These are phyloP conservation scores for Drosophila orena DNA, from an alignment of 1,140 invertebrate species.

Conservation along the genomic window DNA sequence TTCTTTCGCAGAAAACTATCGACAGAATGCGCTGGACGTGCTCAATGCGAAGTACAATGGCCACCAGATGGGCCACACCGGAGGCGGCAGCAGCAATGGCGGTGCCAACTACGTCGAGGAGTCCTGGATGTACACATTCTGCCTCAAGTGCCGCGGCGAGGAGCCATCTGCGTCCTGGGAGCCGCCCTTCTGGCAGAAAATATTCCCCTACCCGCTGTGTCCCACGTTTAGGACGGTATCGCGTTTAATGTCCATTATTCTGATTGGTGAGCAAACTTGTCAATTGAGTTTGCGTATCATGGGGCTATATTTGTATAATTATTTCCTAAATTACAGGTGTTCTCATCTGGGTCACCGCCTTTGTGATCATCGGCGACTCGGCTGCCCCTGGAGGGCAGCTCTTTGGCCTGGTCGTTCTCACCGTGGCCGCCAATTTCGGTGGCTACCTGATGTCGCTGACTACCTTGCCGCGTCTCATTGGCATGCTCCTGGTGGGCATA, in stretches of 20 bases:
- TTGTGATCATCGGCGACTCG: conserved; percentile 89
- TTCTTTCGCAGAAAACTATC: conserved; percentile 51
- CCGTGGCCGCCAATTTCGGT: conserved; percentile 91
- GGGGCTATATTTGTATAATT: not conserved
- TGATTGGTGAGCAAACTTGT: conserved; percentile 86
- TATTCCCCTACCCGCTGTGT: conserved; percentile 92
- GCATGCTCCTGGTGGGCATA: conserved; percentile 93
- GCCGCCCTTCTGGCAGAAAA: conserved; percentile 89
- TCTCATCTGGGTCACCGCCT: conserved; percentile 91
- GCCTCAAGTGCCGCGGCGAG: conserved; percentile 80
- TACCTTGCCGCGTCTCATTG: conserved; percentile 93
- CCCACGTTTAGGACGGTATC: conserved; percentile 92
- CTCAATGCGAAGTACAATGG: conserved; percentile 71
- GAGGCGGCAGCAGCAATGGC: conserved; percentile 36
- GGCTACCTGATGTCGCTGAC: conserved; percentile 91
- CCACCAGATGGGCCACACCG: conserved; percentile 43
- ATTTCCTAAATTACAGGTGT: conserved; percentile 85
- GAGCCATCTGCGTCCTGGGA: conserved; percentile 91
- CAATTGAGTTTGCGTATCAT: no score
- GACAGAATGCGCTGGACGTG: conserved; percentile 65
- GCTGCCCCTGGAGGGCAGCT: conserved; percentile 92
- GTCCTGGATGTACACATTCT: conserved; percentile 83
- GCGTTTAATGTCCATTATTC: conserved; percentile 88
- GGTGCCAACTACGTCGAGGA: conserved; percentile 73
- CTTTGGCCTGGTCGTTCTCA: conserved; percentile 91